These are phyloP conservation scores for Trichomycterus rosablanca DNA, from an alignment of 2,113 vertebrate species.

Conservation along the genomic window DNA sequence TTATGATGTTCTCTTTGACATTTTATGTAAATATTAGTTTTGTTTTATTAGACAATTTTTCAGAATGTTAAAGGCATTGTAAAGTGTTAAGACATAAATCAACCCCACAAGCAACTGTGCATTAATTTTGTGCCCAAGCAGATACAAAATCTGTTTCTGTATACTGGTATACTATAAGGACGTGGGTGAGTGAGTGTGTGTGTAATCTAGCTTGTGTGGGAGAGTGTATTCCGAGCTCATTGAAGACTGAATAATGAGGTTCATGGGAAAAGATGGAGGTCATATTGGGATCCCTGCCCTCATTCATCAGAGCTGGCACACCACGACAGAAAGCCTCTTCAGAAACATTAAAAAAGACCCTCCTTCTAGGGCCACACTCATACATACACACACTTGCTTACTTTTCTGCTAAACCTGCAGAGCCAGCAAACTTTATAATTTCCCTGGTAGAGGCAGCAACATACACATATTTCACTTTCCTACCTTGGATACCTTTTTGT, in stretches of 20 bases:
- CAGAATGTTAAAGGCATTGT: too few species aligned
- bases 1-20: too few species aligned
- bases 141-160: too few species aligned
- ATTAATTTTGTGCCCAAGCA: too few species aligned
- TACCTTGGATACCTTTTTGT: too few species aligned
- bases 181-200: conserved; percentile 20
- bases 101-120: too few species aligned
- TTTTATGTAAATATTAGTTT: too few species aligned
- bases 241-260: conserved; percentile 49
- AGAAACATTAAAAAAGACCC: conserved; percentile 46
- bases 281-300: conserved; percentile 43
- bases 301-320: conserved; percentile 47
- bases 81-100: too few species aligned
- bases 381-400: conserved; percentile 32
- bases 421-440: conserved; percentile 40
- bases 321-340: conserved; percentile 44
- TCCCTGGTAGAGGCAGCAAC: conserved; percentile 36
- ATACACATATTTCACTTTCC: too few species aligned
- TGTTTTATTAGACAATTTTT: too few species aligned
- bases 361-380: conserved; percentile 42
- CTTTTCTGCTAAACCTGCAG: conserved; percentile 40
- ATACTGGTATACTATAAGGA: neutral
- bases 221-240: conserved; percentile 38
- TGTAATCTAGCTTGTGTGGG: conserved; percentile 21
- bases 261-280: conserved; percentile 51